Conservation (phyloP, 2,888 invertebrate genomes). For the Philereme transversata region DNA sequence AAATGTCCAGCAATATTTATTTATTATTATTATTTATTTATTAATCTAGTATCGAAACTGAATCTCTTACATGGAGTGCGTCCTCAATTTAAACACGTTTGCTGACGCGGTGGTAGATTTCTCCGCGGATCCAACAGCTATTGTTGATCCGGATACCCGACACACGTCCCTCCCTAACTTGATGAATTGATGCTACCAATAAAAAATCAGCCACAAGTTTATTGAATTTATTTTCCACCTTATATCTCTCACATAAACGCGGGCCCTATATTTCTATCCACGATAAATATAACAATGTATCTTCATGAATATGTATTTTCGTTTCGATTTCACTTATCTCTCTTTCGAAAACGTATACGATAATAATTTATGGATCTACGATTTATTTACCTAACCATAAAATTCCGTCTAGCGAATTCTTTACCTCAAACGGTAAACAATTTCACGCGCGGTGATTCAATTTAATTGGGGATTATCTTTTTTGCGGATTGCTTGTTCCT, state of each 20-base stretch:
- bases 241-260: slow-evolving; percentile 37
- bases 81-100: slow-evolving; percentile 55
- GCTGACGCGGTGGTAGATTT: slow-evolving; percentile 61
- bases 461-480: slow-evolving; percentile 81
- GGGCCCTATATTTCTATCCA: slow-evolving; percentile 22
- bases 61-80: slow-evolving; percentile 38
- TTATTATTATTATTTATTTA: no score
- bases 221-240: slow-evolving; percentile 31
- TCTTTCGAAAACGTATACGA: slow-evolving; percentile 26
- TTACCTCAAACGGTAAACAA: slow-evolving; percentile 76
- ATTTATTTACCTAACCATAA: slow-evolving; percentile 35
- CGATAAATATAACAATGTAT: slow-evolving; percentile 29
- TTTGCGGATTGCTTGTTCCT: slow-evolving; percentile 59
- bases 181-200: slow-evolving; percentile 60
- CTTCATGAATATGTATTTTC: slow-evolving; percentile 30
- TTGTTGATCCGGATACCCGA: slow-evolving; percentile 58
- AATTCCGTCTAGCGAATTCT: slow-evolving; percentile 46
- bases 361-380: slow-evolving; percentile 27
- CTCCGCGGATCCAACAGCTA: slow-evolving; percentile 52
- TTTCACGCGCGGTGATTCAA: slow-evolving; percentile 77
- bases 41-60: slow-evolving; percentile 39
- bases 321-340: slow-evolving; percentile 27
- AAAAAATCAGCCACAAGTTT: slow-evolving; percentile 33
- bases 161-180: slow-evolving; percentile 54
- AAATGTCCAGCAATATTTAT: no score